phyloP scores from a whole-genome alignment of 2,888 invertebrate genomes.

The Nesidiocoris tenuis region DNA sequence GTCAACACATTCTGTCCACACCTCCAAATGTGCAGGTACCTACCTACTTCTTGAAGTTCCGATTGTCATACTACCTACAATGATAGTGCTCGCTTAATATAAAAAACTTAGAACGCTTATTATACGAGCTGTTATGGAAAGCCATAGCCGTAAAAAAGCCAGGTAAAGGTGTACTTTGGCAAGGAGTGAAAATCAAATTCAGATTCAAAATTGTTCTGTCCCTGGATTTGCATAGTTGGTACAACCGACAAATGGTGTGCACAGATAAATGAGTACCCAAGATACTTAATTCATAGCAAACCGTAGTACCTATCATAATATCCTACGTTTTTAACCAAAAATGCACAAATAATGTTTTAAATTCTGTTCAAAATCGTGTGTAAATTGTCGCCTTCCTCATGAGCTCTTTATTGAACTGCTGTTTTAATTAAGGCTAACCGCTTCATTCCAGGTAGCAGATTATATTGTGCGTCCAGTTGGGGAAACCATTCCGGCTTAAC shows the following conservation, averaged over 20 bases:
- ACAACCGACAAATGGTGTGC: too few relatives aligned
- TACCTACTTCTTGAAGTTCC: background rate
- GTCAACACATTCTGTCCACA: constrained; percentile 63
- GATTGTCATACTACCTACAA: background rate
- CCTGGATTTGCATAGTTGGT: too few relatives aligned
- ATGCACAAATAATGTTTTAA: too few relatives aligned
- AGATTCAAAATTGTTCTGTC: too few relatives aligned
- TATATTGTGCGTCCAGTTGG: constrained; percentile 37
- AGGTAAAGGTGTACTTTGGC: background rate
- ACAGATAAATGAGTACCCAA: too few relatives aligned
- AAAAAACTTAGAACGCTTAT: background rate
- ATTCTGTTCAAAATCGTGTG: too few relatives aligned
- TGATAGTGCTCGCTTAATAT: background rate
- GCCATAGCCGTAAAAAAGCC: too few relatives aligned
- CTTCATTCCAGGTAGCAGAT: constrained; percentile 32
- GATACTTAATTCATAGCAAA: too few relatives aligned
- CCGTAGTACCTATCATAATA: too few relatives aligned
- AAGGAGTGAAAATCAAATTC: background rate
- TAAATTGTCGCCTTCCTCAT: too few relatives aligned
- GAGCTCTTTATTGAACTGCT: background rate
- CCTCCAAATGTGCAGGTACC: constrained; percentile 62
- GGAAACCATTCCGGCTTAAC: constrained; percentile 33
- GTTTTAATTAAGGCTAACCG: background rate
- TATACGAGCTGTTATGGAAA: background rate
- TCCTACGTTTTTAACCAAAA: too few relatives aligned